A percentile compares a stretch with the other conserved stretches of the same genome.
phyloP scores from a whole-genome alignment of 1,140 invertebrate genomes.

The Macrostomum lignano region DNA sequence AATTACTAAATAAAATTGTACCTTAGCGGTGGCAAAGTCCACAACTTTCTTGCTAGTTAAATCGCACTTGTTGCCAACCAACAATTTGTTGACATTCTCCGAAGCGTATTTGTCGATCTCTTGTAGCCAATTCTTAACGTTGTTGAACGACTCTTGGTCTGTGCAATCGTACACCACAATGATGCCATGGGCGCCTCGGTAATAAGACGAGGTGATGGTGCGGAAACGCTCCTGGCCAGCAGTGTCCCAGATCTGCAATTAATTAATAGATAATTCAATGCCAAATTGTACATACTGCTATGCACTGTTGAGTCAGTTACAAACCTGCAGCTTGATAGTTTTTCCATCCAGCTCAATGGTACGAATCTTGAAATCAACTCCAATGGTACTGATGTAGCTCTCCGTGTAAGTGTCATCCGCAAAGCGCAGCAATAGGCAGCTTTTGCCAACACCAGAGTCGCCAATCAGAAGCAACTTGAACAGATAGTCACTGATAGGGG shows the following conservation, averaged over 20 bases:
- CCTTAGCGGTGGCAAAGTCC: slow-evolving; percentile 18
- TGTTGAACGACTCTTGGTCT: slow-evolving; percentile 22
- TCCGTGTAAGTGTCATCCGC: slow-evolving; percentile 99
- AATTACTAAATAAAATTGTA: too few species aligned
- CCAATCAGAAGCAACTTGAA: slow-evolving; percentile 97
- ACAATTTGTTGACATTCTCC: slow-evolving; percentile 92
- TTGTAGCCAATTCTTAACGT: slow-evolving; percentile 29
- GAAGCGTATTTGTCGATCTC: slow-evolving; percentile 49
- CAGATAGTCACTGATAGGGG: slow-evolving; percentile 83
- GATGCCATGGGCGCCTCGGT: slow-evolving; percentile 38
- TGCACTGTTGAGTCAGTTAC: not conserved
- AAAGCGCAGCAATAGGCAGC: slow-evolving; percentile 80
- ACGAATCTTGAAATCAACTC: slow-evolving; percentile 98
- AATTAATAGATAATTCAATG: not conserved
- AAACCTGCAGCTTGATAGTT: slow-evolving; percentile 93
- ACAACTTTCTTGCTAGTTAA: slow-evolving; percentile 35
- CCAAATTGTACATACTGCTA: not conserved
- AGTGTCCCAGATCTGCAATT: slow-evolving; percentile 50
- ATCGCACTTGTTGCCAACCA: slow-evolving; percentile 95
- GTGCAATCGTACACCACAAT: slow-evolving; percentile 6
- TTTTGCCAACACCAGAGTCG: slow-evolving; percentile 96
- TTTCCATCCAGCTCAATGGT: slow-evolving; percentile 95
- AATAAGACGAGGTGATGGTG: slow-evolving; percentile 86
- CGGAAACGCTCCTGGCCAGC: slow-evolving; percentile 79
- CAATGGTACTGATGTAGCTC: slow-evolving; percentile 98